These are phyloP conservation scores for Heloderma charlesbogerti DNA, from an alignment of 2,113 vertebrate species.

Conservation along the genomic window DNA sequence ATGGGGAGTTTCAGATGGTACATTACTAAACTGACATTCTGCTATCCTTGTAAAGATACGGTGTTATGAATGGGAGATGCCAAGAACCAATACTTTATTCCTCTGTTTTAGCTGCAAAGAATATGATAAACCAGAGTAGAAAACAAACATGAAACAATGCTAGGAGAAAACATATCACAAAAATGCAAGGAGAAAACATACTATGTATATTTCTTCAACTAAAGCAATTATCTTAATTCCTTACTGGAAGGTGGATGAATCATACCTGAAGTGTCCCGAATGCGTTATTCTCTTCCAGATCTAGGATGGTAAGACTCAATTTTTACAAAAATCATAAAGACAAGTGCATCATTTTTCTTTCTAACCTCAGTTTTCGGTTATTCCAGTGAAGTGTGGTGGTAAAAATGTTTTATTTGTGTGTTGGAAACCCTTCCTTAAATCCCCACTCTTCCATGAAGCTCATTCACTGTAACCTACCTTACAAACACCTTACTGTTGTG, in stretches of 20 bases:
- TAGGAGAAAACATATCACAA: constrained; percentile 60
- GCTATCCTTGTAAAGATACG: constrained; percentile 43
- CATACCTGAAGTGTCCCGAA: neutral
- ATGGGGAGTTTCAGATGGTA: constrained; percentile 44
- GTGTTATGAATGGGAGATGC: constrained; percentile 47
- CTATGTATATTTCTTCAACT: constrained; percentile 28
- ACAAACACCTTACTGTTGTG: neutral
- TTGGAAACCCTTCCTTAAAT: neutral
- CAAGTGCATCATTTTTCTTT: neutral
- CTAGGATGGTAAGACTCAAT: neutral
- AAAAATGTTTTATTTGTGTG: neutral
- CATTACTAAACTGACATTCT: constrained; percentile 55
- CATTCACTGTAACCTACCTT: neutral
- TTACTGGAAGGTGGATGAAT: neutral
- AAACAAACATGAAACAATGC: constrained; percentile 52
- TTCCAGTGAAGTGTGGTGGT: neutral
- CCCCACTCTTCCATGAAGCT: neutral
- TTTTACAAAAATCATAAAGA: neutral
- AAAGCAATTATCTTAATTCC: constrained; percentile 37
- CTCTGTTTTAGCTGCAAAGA: constrained; percentile 35
- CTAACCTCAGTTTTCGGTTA: neutral
- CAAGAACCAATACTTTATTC: constrained; percentile 35
- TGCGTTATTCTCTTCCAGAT: neutral
- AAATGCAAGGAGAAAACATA: constrained; percentile 59
- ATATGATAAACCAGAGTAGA: constrained; percentile 36